These are phyloP conservation scores for Spongilla lacustris DNA, from an alignment of 37 sponge, comb jelly and placozoan species.

Conservation along the genomic window DNA sequence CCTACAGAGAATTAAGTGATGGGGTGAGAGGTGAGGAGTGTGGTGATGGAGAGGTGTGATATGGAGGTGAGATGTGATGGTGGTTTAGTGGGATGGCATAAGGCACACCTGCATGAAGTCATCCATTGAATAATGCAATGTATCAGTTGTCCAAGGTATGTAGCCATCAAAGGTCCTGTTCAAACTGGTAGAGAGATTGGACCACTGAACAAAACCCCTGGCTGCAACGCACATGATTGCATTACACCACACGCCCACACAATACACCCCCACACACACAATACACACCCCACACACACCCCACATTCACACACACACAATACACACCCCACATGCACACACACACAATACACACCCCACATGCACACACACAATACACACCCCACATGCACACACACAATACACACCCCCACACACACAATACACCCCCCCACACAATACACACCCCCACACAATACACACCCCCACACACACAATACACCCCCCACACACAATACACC, in stretches of 20 bases:
- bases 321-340: no score
- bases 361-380: no score
- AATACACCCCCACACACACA: slow-evolving; percentile 8
- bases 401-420: slow-evolving; percentile 11
- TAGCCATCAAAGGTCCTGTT: slow-evolving; percentile 46
- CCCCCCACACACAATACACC: neutral
- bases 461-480: neutral
- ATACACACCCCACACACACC: neutral
- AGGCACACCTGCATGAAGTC: slow-evolving; percentile 68
- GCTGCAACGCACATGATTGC: neutral
- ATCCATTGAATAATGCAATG: slow-evolving; percentile 67
- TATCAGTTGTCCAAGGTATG: slow-evolving; percentile 71
- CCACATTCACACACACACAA: no score
- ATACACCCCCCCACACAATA: neutral
- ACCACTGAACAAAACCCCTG: neutral
- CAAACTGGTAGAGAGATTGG: slow-evolving; percentile 13
- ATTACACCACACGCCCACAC: neutral
- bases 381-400: neutral
- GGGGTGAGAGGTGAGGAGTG: neutral
- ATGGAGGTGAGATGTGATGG: neutral
- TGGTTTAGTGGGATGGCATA: neutral
- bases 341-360: neutral
- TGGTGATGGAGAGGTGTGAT: neutral
- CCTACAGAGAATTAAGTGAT: neutral
- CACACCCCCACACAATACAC: slow-evolving; percentile 5